phyloP scores from a whole-genome alignment of 2,888 invertebrate genomes.

The Tipula vernalis region DNA sequence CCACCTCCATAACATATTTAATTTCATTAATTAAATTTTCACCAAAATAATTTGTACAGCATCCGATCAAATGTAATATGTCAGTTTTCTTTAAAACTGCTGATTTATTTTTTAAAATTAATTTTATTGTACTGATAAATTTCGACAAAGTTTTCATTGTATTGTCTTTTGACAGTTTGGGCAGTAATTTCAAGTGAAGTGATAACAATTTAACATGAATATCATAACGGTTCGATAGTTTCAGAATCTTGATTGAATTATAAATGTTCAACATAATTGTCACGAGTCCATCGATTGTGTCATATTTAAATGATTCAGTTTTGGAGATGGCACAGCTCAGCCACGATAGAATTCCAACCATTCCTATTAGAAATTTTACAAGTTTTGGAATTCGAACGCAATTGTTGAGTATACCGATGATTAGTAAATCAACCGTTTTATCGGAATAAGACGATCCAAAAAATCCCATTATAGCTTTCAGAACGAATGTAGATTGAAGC shows the following conservation, averaged over 20 bases:
- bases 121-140: constrained; percentile 28
- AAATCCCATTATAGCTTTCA: constrained; percentile 65
- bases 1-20: constrained; percentile 24
- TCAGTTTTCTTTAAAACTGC: constrained; percentile 21
- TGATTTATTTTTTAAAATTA: constrained; percentile 22
- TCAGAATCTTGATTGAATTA: constrained; percentile 27
- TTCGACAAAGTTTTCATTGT: constrained; percentile 24
- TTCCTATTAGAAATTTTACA: constrained; percentile 49
- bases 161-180: constrained; percentile 29
- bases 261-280: constrained; percentile 31
- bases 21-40: constrained; percentile 22
- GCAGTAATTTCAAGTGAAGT: constrained; percentile 25
- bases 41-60: constrained; percentile 26
- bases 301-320: constrained; percentile 32
- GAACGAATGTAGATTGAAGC: constrained; percentile 56
- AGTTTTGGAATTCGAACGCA: constrained; percentile 52
- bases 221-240: constrained; percentile 24
- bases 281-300: constrained; percentile 32
- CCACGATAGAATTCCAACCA: constrained; percentile 62
- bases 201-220: constrained; percentile 24
- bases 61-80: constrained; percentile 24
- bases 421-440: constrained; percentile 45
- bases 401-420: constrained; percentile 50
- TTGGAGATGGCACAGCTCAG: constrained; percentile 35
- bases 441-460: constrained; percentile 52